phyloP scores from a whole-genome alignment of 2,797 vertebrate species.

The Chloroceryle inda region DNA sequence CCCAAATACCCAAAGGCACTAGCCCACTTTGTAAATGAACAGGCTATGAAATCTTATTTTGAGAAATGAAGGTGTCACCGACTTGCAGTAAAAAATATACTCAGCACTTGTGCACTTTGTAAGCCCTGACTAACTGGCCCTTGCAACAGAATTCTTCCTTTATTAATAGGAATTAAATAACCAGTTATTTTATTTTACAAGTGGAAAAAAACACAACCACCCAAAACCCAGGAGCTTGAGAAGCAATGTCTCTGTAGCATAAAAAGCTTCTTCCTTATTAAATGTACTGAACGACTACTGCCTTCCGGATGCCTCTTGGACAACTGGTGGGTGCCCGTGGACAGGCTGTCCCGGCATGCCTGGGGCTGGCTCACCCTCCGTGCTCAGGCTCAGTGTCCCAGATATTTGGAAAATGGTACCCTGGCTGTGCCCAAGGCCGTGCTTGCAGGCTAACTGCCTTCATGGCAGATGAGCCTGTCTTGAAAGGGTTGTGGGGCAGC shows the following conservation, averaged over 20 bases:
- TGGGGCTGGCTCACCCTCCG: neutral
- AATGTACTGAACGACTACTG: neutral
- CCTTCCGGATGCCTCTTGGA: neutral
- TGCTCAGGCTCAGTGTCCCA: neutral
- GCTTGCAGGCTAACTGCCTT: neutral
- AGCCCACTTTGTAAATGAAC: slow-evolving; percentile 72
- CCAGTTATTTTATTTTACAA: slow-evolving; percentile 18
- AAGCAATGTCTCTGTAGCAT: neutral
- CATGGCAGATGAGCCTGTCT: neutral
- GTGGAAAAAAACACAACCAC: neutral
- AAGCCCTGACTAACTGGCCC: slow-evolving; percentile 8
- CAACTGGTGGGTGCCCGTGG: neutral
- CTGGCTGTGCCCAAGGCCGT: neutral
- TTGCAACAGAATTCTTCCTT: slow-evolving; percentile 16
- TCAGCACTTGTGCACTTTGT: neutral
- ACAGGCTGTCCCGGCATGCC: neutral
- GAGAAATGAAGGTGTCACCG: slow-evolving; percentile 56
- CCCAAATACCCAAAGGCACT: slow-evolving; percentile 74
- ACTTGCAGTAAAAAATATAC: slow-evolving; percentile 34
- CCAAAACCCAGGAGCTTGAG: neutral
- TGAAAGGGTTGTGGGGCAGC: neutral
- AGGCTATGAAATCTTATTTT: slow-evolving; percentile 66
- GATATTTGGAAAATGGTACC: neutral
- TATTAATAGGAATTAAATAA: slow-evolving; percentile 25
- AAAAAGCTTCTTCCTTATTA: neutral